Conservation (phyloP, 2,888 invertebrate species). For the Corbicula japonica region DNA sequence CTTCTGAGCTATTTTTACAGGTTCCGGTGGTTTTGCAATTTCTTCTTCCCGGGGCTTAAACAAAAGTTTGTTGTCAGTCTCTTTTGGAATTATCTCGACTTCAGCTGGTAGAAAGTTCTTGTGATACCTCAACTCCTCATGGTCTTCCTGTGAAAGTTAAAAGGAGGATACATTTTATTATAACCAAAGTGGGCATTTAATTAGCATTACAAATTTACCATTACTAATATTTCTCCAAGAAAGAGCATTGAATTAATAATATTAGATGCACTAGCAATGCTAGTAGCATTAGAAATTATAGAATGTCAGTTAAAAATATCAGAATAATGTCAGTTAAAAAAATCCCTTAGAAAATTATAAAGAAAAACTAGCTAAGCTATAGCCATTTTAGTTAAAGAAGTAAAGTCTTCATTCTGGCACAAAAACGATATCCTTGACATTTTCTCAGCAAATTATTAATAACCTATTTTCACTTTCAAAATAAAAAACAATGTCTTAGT, state of each 20-base stretch:
- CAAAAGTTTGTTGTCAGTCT: conserved; percentile 1
- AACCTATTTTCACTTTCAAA: no score
- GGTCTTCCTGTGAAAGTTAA: conserved; percentile 42
- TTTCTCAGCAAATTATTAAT: no score
- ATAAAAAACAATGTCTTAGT: no score
- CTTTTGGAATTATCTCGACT: conserved; percentile 22
- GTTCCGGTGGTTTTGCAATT: not conserved
- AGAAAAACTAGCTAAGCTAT: no score
- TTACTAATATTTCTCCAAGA: not conserved
- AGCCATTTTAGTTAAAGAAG: no score
- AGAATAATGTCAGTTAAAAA: no score
- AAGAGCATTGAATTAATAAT: not conserved
- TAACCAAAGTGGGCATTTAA: not conserved
- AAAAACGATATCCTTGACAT: no score
- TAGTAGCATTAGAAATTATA: not conserved
- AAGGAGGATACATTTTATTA: not conserved
- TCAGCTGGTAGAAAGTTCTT: conserved; percentile 54
- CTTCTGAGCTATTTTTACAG: not conserved
- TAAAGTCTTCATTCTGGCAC: no score
- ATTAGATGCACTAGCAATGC: not conserved
- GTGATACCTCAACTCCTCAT: conserved; percentile 29
- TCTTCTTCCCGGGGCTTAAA: not conserved
- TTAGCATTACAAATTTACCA: not conserved
- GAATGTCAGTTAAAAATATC: no score
- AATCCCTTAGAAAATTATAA: no score